These are phyloP conservation scores for Ophthalmotilapia sp. DNA, from an alignment of 2,113 vertebrate species.

Conservation along the genomic window DNA sequence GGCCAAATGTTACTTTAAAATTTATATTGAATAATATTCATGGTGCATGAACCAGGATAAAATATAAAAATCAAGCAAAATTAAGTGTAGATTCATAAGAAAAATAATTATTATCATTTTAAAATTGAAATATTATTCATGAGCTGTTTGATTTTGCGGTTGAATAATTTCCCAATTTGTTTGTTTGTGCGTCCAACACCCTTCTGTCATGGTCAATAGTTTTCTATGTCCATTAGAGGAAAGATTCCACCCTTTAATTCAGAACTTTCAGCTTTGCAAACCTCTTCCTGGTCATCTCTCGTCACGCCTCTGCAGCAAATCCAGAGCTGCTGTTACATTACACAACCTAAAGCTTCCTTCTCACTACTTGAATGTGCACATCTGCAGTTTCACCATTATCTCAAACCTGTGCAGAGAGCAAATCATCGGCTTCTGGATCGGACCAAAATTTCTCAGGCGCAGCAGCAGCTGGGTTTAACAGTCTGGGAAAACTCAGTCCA, in stretches of 20 bases:
- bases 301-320: not conserved
- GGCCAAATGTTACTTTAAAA: not conserved
- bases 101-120: not conserved
- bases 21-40: not conserved
- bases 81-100: not conserved
- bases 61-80: not conserved
- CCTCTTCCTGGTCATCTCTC: rapidly evolving
- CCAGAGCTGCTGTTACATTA: not conserved
- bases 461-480: rapidly evolving
- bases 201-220: not conserved
- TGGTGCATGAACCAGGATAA: not conserved
- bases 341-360: not conserved
- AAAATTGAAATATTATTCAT: not conserved
- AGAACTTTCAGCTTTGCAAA: not conserved
- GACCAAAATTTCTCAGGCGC: not conserved
- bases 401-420: not conserved
- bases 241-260: not conserved
- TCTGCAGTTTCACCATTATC: not conserved
- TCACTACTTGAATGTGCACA: not conserved
- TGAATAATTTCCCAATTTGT: not conserved
- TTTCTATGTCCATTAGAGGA: not conserved
- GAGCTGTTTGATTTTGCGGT: not conserved
- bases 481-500: not conserved
- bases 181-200: not conserved
- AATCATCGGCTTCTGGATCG: not conserved